phyloP scores from a whole-genome alignment of 2,797 vertebrate genomes.

The Spondyliosoma cantharus region DNA sequence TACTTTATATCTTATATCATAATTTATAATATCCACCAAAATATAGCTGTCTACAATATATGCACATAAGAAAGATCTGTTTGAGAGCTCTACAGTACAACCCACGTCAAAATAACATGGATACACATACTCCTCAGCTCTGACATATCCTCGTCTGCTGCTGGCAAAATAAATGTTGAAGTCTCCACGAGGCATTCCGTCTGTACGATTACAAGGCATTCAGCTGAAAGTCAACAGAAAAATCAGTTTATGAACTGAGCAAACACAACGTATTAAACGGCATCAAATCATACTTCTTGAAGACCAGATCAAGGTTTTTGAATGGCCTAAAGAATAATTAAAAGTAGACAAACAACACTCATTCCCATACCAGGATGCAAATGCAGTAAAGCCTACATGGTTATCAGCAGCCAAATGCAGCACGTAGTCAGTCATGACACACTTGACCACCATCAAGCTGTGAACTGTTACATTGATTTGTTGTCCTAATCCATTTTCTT shows the following conservation, averaged over 20 bases:
- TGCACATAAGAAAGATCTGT: not conserved
- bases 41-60: not conserved
- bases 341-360: not conserved
- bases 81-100: not conserved
- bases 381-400: no score
- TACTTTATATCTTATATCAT: not conserved
- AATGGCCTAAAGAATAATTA: not conserved
- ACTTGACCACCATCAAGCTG: not conserved
- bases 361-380: not conserved
- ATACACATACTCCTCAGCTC: constrained; percentile 84
- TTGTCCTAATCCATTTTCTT: not conserved
- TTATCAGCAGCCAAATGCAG: not conserved
- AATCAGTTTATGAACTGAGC: constrained; percentile 20
- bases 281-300: not conserved
- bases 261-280: not conserved
- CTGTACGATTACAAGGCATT: constrained; percentile 73
- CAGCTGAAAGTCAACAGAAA: constrained; percentile 64
- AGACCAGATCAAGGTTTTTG: not conserved
- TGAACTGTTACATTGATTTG: not conserved
- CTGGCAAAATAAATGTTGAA: constrained; percentile 86
- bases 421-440: not conserved
- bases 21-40: not conserved
- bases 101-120: constrained; percentile 20
- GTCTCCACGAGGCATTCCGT: constrained; percentile 83
- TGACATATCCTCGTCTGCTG: constrained; percentile 77